These are phyloP conservation scores for Eueremaeus valkanovi DNA, from an alignment of 2,888 invertebrate species.

Conservation along the genomic window DNA sequence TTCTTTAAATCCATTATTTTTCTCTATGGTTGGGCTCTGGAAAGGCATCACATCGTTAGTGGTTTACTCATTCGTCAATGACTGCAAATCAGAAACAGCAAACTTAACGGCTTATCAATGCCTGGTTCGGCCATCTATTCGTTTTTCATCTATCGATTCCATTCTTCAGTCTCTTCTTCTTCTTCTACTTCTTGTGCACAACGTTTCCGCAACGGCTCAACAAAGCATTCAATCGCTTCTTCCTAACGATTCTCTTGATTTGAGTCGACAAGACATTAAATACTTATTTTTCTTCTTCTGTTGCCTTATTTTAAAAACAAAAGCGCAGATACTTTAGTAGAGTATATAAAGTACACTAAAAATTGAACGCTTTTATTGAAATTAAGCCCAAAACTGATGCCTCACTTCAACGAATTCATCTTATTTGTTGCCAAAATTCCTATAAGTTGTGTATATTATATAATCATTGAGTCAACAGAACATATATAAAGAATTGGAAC, in stretches of 20 bases:
- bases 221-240: conserved; percentile 10
- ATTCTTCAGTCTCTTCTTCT: no score
- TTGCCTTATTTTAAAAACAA: conserved; percentile 5
- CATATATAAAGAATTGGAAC: neutral
- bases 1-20: conserved; percentile 27
- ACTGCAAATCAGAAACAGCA: conserved; percentile 6
- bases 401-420: neutral
- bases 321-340: neutral
- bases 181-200: neutral
- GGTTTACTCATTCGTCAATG: conserved; percentile 27
- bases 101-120: conserved; percentile 24
- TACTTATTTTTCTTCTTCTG: conserved; percentile 11
- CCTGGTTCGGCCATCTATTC: neutral
- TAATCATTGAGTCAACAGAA: neutral
- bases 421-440: neutral
- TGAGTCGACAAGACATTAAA: conserved; percentile 19
- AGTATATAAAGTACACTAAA: neutral
- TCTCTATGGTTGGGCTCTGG: neutral
- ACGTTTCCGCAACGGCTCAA: conserved; percentile 21
- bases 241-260: conserved; percentile 36
- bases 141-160: neutral
- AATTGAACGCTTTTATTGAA: neutral
- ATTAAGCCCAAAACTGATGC: neutral
- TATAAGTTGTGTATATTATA: neutral
- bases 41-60: conserved; percentile 16